phyloP scores from a whole-genome alignment of 2,888 invertebrate genomes.

The Lithophane socia region DNA sequence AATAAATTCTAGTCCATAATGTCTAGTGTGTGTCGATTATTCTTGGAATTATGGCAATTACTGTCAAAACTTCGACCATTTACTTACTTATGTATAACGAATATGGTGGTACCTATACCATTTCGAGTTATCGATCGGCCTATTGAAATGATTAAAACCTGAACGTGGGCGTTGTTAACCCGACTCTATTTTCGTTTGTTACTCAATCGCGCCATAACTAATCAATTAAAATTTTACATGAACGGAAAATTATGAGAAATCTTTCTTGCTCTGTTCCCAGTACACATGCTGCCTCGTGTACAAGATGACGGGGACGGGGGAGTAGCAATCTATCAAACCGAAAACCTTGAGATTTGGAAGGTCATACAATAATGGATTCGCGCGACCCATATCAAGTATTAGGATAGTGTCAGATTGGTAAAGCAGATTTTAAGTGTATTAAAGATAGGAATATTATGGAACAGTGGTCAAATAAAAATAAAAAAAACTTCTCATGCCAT shows the following conservation, averaged over 20 bases:
- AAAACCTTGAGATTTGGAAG: constrained; percentile 33
- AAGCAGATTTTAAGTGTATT: constrained; percentile 34
- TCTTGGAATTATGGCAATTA: constrained; percentile 74
- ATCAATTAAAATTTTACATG: constrained; percentile 46
- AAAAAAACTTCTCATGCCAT: constrained; percentile 6
- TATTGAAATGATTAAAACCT: constrained; percentile 66
- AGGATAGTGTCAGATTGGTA: constrained; percentile 44
- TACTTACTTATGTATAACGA: constrained; percentile 68
- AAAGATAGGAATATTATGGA: constrained; percentile 21
- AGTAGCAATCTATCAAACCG: constrained; percentile 43
- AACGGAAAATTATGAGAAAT: constrained; percentile 25
- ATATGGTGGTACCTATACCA: constrained; percentile 68
- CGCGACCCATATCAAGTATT: constrained; percentile 48
- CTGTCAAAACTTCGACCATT: constrained; percentile 76
- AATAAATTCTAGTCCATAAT: constrained; percentile 46
- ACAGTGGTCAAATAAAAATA: constrained; percentile 13
- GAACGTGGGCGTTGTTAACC: constrained; percentile 40
- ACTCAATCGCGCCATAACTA: background rate
- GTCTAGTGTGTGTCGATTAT: constrained; percentile 48
- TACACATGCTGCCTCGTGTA: constrained; percentile 25
- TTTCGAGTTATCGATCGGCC: constrained; percentile 69
- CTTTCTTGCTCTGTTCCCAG: constrained; percentile 6
- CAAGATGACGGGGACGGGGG: constrained; percentile 18
- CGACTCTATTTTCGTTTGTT: constrained; percentile 20
- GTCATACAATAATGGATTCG: constrained; percentile 53